phyloP scores from a whole-genome alignment of 2,888 invertebrate genomes.

The Pseudeuparius sepicola region DNA sequence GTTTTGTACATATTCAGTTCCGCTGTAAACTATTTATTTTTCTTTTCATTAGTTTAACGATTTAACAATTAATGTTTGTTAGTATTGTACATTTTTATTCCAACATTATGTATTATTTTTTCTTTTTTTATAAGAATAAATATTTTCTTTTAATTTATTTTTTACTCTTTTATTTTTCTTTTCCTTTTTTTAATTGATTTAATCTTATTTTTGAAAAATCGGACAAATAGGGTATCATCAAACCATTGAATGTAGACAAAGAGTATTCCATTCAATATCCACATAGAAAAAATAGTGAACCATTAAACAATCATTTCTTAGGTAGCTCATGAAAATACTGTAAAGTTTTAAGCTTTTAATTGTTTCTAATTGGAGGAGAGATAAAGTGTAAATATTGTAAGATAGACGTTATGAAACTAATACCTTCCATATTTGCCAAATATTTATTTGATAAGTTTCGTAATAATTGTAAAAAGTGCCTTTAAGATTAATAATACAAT shows the following conservation, averaged over 20 bases:
- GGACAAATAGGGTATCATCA: conserved; percentile 37
- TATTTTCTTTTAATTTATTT: conserved; percentile 24
- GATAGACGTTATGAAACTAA: conserved; percentile 32
- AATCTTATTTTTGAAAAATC: conserved; percentile 23
- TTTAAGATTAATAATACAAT: conserved; percentile 36
- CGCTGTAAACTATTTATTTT: too few species aligned
- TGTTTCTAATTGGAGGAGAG: too few species aligned
- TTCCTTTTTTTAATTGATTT: conserved; percentile 17
- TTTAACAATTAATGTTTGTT: too few species aligned
- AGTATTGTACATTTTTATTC: conserved; percentile 20
- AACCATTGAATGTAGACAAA: too few species aligned
- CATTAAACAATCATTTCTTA: too few species aligned
- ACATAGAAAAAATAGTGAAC: too few species aligned
- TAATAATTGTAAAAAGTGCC: conserved; percentile 39
- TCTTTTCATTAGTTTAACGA: conserved; percentile 20
- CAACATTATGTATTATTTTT: conserved; percentile 20
- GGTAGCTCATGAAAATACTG: too few species aligned
- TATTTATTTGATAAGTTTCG: conserved; percentile 27
- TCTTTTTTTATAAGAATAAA: conserved; percentile 26
- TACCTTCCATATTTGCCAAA: conserved; percentile 42
- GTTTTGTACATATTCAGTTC: too few species aligned
- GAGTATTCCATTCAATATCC: too few species aligned
- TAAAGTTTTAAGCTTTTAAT: too few species aligned
- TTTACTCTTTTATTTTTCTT: conserved; percentile 17
- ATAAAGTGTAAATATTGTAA: conserved; percentile 24